Evolutionary conservation across 2,797 vertebrate genomes (phyloP), one percentile per base, ranked within the genome.

Genomic region (Cyprinella venusta): DNA sequence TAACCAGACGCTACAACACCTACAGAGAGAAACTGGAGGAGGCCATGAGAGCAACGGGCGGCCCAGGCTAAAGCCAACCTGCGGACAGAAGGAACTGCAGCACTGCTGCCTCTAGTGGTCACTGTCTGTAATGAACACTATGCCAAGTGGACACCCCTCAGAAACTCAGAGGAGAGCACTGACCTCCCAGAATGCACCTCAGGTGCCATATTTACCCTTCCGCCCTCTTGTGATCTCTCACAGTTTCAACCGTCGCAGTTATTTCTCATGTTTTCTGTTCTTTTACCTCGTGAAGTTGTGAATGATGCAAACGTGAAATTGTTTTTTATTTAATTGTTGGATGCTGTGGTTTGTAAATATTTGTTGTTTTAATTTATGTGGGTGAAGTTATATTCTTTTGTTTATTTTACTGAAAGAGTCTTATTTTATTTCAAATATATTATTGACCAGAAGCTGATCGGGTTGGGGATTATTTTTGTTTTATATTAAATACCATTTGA

Each of bases 21-120:
- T 99, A 98, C 90, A 93, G 93, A 50, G 93, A 95, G 79, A 97
- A 95, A 92, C 95, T 99, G 91, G 95, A 98, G 90, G 96, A 96
- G 86, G 96, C 97, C 30, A 92, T 98, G 85, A 74, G 82, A n/a
- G 94, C 91, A 59, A 88, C 89, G 70, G 87, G 92, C 88, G 95
- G 92, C 18, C 93, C 94, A 0, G 89, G 91, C 68, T 96, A 94
- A 91, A 74, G 85, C 87, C 63, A 64, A 88, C 85, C 79, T 33
- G 81, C 81, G 5, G 59, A 8, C 30, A 65, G 38, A 33, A 18
- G 19, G 33, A 59, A 89, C 83, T 79, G 65, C 19, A 67, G 72
- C 54, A 63, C 45, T 64, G 38, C 30, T 82, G 70, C 76, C 68
- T 79, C 45, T 67, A 56, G 50, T 69, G 64, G 12, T 76, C 69